phyloP scores from a whole-genome alignment of 1,140 invertebrate species.

The Lepidotrigona ventralis region DNA sequence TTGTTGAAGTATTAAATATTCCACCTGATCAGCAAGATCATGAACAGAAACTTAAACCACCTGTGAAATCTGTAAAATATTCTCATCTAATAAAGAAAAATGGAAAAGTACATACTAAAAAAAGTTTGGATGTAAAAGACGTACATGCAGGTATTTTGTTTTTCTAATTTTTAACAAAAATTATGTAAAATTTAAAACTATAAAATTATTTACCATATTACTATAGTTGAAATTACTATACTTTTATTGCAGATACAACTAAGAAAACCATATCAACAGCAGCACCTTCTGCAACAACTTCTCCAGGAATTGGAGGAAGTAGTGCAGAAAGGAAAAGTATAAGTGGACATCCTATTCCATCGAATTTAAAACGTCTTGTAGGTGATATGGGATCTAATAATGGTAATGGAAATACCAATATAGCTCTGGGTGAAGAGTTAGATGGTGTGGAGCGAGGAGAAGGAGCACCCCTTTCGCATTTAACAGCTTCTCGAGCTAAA shows the following conservation, averaged over 20 bases:
- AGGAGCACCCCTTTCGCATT: slow-evolving; percentile 82
- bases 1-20: slow-evolving; percentile 86
- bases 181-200: neutral
- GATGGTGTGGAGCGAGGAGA: slow-evolving; percentile 82
- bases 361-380: slow-evolving; percentile 72
- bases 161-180: neutral
- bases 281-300: slow-evolving; percentile 53
- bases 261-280: slow-evolving; percentile 55
- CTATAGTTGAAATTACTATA: neutral
- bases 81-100: slow-evolving; percentile 67
- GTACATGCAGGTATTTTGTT: slow-evolving; percentile 51
- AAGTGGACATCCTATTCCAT: slow-evolving; percentile 67
- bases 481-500: slow-evolving; percentile 84
- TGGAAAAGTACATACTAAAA: slow-evolving; percentile 72
- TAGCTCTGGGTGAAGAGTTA: slow-evolving; percentile 78
- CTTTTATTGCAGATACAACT: slow-evolving; percentile 36
- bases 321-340: slow-evolving; percentile 67
- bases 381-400: slow-evolving; percentile 66
- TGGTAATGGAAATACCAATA: slow-evolving; percentile 64
- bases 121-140: slow-evolving; percentile 70
- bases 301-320: slow-evolving; percentile 39
- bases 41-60: slow-evolving; percentile 67
- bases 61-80: slow-evolving; percentile 61
- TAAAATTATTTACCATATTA: neutral
- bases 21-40: slow-evolving; percentile 67